Percentiles rank a stretch among this genome's conserved stretches.
Conservation (phyloP, 2,113 vertebrate genomes). For the Clarias magur region DNA sequence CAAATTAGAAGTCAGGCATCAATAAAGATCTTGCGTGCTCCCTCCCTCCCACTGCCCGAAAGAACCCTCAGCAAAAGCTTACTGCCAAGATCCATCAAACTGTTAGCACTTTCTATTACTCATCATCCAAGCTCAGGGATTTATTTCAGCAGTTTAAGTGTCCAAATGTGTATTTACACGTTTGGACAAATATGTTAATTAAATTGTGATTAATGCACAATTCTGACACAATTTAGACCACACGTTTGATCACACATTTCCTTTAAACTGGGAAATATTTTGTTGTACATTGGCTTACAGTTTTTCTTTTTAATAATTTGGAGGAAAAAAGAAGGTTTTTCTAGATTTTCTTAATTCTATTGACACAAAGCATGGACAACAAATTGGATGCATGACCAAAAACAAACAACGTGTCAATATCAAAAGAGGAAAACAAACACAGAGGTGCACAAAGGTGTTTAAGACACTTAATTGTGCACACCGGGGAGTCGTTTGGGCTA, state of each 20-base stretch:
- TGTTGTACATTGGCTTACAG: not conserved
- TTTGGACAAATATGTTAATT: slow-evolving; percentile 36
- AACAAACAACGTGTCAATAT: slow-evolving; percentile 54
- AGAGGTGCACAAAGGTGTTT: slow-evolving; percentile 63
- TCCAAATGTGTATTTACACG: slow-evolving; percentile 22
- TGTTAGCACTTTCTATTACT: slow-evolving; percentile 46
- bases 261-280: slow-evolving; percentile 2
- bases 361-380: slow-evolving; percentile 7
- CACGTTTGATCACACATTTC: not conserved
- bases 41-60: not conserved
- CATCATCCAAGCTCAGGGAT: slow-evolving; percentile 27
- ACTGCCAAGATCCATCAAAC: slow-evolving; percentile 42
- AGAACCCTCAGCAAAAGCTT: slow-evolving; percentile 28
- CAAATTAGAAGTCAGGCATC: slow-evolving; percentile 52
- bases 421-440: slow-evolving; percentile 67
- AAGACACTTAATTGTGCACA: slow-evolving; percentile 70
- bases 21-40: not conserved
- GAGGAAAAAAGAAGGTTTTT: not conserved
- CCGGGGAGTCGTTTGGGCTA: slow-evolving; percentile 65
- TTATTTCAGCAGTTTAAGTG: slow-evolving; percentile 14
- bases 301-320: not conserved
- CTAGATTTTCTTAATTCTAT: not conserved
- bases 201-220: not conserved
- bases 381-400: slow-evolving; percentile 52
- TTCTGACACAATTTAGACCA: not conserved